Evolutionary conservation across 2,888 invertebrate species (phyloP).

Genomic region (Amphimallon solstitiale): DNA sequence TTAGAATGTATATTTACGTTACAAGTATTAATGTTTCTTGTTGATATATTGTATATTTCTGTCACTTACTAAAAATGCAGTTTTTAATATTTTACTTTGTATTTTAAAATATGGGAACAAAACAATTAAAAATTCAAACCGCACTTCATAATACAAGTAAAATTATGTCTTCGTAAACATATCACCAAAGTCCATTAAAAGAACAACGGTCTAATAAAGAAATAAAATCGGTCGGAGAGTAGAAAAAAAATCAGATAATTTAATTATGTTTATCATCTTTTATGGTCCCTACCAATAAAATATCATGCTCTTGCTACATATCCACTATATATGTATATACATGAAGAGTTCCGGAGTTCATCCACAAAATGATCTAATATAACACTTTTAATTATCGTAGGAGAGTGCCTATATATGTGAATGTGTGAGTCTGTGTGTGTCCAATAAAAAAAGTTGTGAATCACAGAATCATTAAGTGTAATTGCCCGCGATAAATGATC

Average conservation of each 20-base stretch:
- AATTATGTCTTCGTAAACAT: constrained; percentile 25
- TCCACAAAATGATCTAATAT: constrained; percentile 49
- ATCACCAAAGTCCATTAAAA: constrained; percentile 46
- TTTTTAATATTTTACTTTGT: too few relatives aligned
- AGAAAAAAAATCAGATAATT: constrained; percentile 52
- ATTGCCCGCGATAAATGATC: constrained; percentile 59
- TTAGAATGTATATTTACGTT: too few relatives aligned
- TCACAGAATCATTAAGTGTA: constrained; percentile 63
- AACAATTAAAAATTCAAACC: constrained; percentile 1
- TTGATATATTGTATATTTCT: too few relatives aligned
- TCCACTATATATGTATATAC: constrained; percentile 37
- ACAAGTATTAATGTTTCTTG: too few relatives aligned
- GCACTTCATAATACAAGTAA: neutral
- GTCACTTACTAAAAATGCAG: too few relatives aligned
- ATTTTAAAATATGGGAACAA: too few relatives aligned
- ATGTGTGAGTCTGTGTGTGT: constrained; percentile 37
- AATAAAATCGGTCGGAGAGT: constrained; percentile 51
- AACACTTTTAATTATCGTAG: constrained; percentile 52
- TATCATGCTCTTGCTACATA: constrained; percentile 48
- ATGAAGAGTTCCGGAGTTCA: constrained; percentile 34
- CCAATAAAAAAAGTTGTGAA: constrained; percentile 57
- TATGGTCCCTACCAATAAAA: constrained; percentile 54
- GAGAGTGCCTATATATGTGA: constrained; percentile 5
- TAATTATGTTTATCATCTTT: constrained; percentile 60
- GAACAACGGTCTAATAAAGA: constrained; percentile 53